phyloP scores from a whole-genome alignment of 1,140 invertebrate species.

The Drosophila guanche region DNA sequence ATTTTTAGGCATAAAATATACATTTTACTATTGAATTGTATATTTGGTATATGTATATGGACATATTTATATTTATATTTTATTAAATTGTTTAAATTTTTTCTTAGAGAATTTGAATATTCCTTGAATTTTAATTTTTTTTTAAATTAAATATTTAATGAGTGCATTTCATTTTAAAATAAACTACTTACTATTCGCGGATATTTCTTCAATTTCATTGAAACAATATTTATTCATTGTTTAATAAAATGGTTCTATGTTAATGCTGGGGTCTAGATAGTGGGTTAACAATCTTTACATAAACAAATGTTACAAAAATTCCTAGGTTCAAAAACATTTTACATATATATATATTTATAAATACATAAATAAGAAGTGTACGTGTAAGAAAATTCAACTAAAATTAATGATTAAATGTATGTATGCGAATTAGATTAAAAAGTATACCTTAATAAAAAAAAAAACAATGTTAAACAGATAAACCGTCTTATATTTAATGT shows the following conservation, averaged over 20 bases:
- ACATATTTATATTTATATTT: neutral
- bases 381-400: neutral
- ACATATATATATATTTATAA: neutral
- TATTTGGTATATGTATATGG: neutral
- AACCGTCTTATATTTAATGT: too few relatives aligned
- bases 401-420: neutral
- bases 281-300: slow-evolving; percentile 9
- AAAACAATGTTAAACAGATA: slow-evolving; percentile 4
- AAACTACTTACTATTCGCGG: too few relatives aligned
- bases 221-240: neutral
- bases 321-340: neutral
- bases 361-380: neutral
- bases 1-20: too few relatives aligned
- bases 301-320: slow-evolving; percentile 28
- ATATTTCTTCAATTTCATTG: too few relatives aligned
- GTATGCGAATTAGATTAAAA: slow-evolving; percentile 5
- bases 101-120: neutral
- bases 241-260: slow-evolving; percentile 17
- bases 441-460: slow-evolving; percentile 7
- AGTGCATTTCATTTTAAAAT: too few relatives aligned
- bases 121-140: too few relatives aligned
- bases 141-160: too few relatives aligned
- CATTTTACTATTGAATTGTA: neutral
- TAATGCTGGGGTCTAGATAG: slow-evolving; percentile 2
- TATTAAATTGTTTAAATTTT: neutral